A percentile compares a stretch with the other conserved stretches of the same genome.
Evolutionary conservation across 2,113 vertebrate species (phyloP).

Genomic region (Pteropus alecto): DNA sequence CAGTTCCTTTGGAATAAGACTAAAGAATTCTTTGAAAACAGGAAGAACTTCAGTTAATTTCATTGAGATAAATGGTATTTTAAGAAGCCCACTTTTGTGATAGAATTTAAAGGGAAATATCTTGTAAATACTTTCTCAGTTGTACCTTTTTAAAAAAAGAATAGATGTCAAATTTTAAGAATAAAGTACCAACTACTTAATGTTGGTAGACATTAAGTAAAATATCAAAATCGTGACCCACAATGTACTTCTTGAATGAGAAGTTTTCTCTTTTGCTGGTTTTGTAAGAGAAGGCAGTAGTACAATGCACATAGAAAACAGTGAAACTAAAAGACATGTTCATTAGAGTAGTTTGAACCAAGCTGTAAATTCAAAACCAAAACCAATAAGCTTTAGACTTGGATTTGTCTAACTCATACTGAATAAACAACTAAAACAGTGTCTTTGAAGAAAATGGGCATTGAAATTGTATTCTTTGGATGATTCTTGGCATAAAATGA

Average conservation of each 20-base stretch:
- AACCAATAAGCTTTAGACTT: not conserved
- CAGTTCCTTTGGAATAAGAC: not conserved
- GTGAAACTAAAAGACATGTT: not conserved
- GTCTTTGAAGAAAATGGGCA: not conserved
- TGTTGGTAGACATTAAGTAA: constrained; percentile 6
- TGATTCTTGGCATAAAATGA: not conserved
- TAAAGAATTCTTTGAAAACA: constrained; percentile 36
- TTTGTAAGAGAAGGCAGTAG: not conserved
- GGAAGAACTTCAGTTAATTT: constrained; percentile 37
- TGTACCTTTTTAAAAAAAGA: constrained; percentile 1
- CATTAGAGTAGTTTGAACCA: not conserved
- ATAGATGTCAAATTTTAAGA: not conserved
- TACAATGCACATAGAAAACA: not conserved
- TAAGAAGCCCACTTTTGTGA: not conserved
- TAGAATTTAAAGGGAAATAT: constrained; percentile 17
- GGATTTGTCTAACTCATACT: not conserved
- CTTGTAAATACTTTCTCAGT: not conserved
- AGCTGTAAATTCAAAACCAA: constrained; percentile 14
- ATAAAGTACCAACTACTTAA: not conserved
- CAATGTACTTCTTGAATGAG: not conserved
- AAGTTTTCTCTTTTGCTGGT: not conserved
- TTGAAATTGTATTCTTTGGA: constrained; percentile 7
- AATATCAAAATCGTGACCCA: not conserved
- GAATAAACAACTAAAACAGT: not conserved
- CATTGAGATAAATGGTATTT: not conserved